Evolutionary conservation across 2,888 invertebrate genomes (phyloP).

Genomic region (Lordiphosa fenestrarum): DNA sequence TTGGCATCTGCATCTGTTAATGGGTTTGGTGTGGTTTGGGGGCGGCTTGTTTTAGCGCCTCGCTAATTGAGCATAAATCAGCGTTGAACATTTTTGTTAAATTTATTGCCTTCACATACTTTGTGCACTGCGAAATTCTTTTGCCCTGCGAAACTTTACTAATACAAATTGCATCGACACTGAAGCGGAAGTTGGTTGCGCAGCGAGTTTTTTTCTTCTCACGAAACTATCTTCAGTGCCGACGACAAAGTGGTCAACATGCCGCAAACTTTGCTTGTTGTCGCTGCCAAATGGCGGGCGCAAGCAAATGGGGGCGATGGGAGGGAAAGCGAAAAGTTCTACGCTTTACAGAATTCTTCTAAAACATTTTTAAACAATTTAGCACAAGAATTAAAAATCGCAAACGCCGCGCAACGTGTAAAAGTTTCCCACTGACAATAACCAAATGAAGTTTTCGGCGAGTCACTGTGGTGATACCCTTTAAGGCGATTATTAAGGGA

Average conservation of each 20-base stretch:
- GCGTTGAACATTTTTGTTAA: slow-evolving; percentile 39
- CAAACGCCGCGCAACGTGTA: slow-evolving; percentile 67
- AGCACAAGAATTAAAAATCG: slow-evolving; percentile 76
- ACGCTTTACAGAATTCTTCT: slow-evolving; percentile 64
- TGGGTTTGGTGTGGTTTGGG: slow-evolving; percentile 4
- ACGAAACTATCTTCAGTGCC: slow-evolving; percentile 50
- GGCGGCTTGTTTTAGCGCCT: slow-evolving; percentile 20
- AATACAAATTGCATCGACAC: slow-evolving; percentile 72
- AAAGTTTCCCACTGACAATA: slow-evolving; percentile 40
- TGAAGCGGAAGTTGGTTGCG: slow-evolving; percentile 58
- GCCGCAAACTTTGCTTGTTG: slow-evolving; percentile 70
- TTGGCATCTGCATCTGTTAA: slow-evolving; percentile 15
- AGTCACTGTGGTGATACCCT: neutral
- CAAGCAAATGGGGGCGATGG: neutral
- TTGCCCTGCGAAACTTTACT: slow-evolving; percentile 46
- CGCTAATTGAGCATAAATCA: slow-evolving; percentile 72
- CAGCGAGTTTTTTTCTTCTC: neutral
- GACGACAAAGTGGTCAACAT: slow-evolving; percentile 73
- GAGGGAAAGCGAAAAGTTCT: slow-evolving; percentile 38
- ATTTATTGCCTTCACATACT: slow-evolving; percentile 57
- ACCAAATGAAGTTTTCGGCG: slow-evolving; percentile 1
- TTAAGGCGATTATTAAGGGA: neutral
- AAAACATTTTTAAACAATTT: slow-evolving; percentile 74
- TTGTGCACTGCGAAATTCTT: slow-evolving; percentile 55
- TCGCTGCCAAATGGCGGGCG: slow-evolving; percentile 34